Conservation (phyloP, 1,140 invertebrate species). For the Bathynomus jamesi region DNA sequence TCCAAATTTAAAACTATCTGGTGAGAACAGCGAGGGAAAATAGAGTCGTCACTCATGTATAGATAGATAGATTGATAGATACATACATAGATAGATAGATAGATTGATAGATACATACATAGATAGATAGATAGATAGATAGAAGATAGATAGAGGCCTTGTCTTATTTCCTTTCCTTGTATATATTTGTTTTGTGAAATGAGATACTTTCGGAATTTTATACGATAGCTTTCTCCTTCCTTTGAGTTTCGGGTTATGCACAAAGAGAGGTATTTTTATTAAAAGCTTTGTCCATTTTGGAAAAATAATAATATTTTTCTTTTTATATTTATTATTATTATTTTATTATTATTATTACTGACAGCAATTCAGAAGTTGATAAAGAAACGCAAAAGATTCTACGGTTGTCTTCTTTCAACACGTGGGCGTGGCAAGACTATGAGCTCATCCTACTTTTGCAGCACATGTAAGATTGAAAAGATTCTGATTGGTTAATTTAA, state of each 20-base stretch:
- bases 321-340: not conserved
- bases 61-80: conserved; percentile 6
- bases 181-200: too few relatives aligned
- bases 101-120: not conserved
- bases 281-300: not conserved
- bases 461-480: conserved; percentile 64
- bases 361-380: conserved; percentile 56
- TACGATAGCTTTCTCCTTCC: not conserved
- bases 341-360: not conserved
- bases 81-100: conserved; percentile 7
- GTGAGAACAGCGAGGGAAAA: conserved; percentile 45
- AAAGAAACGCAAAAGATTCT: conserved; percentile 55
- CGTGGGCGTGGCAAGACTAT: conserved; percentile 72
- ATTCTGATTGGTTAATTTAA: too few relatives aligned
- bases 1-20: conserved; percentile 63
- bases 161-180: too few relatives aligned
- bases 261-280: too few relatives aligned
- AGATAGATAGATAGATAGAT: not conserved
- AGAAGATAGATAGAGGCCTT: too few relatives aligned
- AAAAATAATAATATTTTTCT: not conserved
- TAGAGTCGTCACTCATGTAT: not conserved
- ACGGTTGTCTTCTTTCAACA: conserved; percentile 68
- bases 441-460: conserved; percentile 71
- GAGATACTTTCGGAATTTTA: not conserved
- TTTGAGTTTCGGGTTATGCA: too few relatives aligned